These are phyloP conservation scores for Globicephala melas DNA, from an alignment of 2,113 vertebrate species.

Conservation along the genomic window DNA sequence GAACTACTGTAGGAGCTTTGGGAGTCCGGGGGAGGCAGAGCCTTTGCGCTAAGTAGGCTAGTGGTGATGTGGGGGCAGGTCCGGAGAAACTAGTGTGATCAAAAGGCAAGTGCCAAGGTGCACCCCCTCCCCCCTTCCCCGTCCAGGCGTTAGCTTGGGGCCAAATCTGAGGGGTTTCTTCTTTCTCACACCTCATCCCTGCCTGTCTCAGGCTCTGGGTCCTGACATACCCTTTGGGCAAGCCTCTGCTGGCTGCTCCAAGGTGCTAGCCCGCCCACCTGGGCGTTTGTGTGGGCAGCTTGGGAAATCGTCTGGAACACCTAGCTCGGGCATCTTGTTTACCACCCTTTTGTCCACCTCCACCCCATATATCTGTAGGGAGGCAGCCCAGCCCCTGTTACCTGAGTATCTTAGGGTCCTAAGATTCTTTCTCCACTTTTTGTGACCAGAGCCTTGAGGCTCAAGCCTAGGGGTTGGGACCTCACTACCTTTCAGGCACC, in stretches of 20 bases:
- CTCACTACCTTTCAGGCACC: background rate
- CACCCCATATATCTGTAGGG: background rate
- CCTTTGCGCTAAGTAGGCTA: background rate
- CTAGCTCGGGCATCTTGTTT: constrained; percentile 19
- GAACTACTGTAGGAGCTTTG: background rate
- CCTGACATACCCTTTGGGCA: background rate
- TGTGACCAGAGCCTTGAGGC: background rate
- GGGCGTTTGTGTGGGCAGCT: constrained; percentile 44
- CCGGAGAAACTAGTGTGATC: background rate
- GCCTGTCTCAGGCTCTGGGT: background rate
- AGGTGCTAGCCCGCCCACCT: background rate
- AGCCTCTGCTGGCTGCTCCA: background rate
- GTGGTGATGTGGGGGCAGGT: background rate
- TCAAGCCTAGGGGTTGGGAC: background rate
- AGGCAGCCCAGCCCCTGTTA: background rate
- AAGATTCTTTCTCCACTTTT: background rate
- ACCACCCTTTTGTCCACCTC: background rate
- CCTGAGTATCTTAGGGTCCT: background rate
- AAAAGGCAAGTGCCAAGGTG: background rate
- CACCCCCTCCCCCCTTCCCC: background rate
- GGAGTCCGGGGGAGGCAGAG: background rate
- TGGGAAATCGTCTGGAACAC: background rate
- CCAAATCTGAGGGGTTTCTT: background rate
- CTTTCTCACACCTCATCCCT: background rate
- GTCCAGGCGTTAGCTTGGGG: background rate